Base-by-base conservation (phyloP, 1,140 invertebrate genomes). In the Acromyrmex echinatior region DNA sequence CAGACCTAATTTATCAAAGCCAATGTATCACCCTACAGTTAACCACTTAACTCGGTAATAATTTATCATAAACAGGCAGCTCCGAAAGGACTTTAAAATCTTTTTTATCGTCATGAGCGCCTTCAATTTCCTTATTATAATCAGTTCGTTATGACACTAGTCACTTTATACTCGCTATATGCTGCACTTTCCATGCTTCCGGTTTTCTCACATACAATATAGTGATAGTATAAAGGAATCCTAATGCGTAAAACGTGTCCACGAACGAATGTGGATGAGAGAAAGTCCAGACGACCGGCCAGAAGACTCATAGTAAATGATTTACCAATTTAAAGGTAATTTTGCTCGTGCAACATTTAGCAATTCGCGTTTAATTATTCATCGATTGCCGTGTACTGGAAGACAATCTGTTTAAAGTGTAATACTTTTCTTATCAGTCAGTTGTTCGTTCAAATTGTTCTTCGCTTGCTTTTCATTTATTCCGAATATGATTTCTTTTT, bases 301-400 rank as follows among this genome's bases (percentile, higher is more conserved):
- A 60, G 77, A 25, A 66, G 71, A 56, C 49, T 18, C n/a, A 25
- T 25, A 65, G 82, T 91, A 91, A 90, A 79, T 90, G 82, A 91
- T 90, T 90, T 88, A 91, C 82, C 78, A 79, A 66, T 86, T 18
- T n/a, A 1, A 12, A 31, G 14, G 78, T 25, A 25, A 25, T 25
- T 25, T 25, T 25, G 25, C 14, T n/a, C 6, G 39, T 53, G n/a
- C 28, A 78, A n/a, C 10, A 45, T 45, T 85, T 53, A 21, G 49
- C 39, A 71, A 60, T n/a, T 68, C 12, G n/a, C 31, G 51, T 62
- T 87, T 65, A 90, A 90, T 90, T 78, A 90, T 89, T 89, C 65
- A 90, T 62, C 63, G 45, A 28, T 14, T 49, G 10, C 14, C 16
- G n/a, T 14, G 10, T 21, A 25, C 5, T 10, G 39, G 16, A 28